These are phyloP conservation scores for Hemiscyllium ocellatum DNA, from an alignment of 2,113 vertebrate species.

Conservation along the genomic window DNA sequence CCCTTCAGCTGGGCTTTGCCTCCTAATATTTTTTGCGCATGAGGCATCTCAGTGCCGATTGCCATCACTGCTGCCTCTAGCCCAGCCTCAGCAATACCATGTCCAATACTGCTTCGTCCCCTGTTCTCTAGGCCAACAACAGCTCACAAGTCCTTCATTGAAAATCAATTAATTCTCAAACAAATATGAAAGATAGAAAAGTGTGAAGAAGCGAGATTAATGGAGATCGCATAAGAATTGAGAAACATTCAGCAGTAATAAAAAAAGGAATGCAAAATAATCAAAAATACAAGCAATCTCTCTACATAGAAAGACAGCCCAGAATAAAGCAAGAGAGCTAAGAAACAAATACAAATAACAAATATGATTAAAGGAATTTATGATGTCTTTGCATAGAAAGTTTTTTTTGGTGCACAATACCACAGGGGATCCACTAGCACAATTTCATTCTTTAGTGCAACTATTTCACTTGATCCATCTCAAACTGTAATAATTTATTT, in stretches of 20 bases:
- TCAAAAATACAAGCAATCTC: background rate
- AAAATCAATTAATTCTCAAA: background rate
- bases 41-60: constrained; percentile 23
- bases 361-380: background rate
- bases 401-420: background rate
- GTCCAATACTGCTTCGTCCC: background rate
- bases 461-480: background rate
- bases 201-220: background rate
- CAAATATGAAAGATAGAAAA: background rate
- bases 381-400: background rate
- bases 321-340: background rate
- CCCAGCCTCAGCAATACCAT: constrained; percentile 2
- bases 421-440: background rate
- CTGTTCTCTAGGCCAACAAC: background rate
- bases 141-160: background rate
- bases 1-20: constrained; percentile 24
- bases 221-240: background rate
- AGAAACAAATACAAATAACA: background rate
- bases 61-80: constrained; percentile 15
- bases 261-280: background rate
- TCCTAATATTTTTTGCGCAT: constrained; percentile 28
- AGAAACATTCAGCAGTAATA: background rate
- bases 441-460: background rate
- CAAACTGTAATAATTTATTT: constrained; percentile 25
- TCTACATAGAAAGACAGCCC: background rate